Percentiles rank a stretch among this genome's conserved stretches.
Conservation (phyloP, 2,113 vertebrate genomes). For the Elephas maximus region DNA sequence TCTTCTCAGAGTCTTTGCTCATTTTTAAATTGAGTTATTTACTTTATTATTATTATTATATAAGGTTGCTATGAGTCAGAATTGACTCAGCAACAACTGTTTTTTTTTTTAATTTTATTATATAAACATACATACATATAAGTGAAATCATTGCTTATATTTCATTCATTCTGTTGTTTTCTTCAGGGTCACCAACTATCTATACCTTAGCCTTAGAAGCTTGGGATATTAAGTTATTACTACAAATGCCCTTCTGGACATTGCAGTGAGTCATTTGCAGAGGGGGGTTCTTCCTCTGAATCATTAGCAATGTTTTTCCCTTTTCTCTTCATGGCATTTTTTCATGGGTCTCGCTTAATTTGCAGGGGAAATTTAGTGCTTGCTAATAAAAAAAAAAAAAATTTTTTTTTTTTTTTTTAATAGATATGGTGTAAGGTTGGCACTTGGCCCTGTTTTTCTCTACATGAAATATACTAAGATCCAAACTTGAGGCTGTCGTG, state of each 20-base stretch:
- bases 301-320: not conserved
- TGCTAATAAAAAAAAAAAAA: not conserved
- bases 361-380: not conserved
- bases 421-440: not conserved
- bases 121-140: no score
- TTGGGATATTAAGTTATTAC: not conserved
- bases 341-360: not conserved
- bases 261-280: not conserved
- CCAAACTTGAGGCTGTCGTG: fast-evolving
- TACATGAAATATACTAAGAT: no score
- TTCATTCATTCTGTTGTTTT: not conserved
- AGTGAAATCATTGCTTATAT: not conserved
- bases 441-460: not conserved
- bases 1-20: not conserved
- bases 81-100: no score
- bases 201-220: not conserved
- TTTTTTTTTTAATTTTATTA: no score
- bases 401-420: no score
- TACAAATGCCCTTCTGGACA: not conserved
- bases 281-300: not conserved
- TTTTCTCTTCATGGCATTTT: not conserved
- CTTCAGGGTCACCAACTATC: not conserved
- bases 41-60: no score
- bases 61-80: no score
- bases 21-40: not conserved